A percentile compares a stretch with the other conserved stretches of the same genome.
Evolutionary conservation across 2,113 vertebrate genomes (phyloP).

Genomic region (Zosterops lateralis): DNA sequence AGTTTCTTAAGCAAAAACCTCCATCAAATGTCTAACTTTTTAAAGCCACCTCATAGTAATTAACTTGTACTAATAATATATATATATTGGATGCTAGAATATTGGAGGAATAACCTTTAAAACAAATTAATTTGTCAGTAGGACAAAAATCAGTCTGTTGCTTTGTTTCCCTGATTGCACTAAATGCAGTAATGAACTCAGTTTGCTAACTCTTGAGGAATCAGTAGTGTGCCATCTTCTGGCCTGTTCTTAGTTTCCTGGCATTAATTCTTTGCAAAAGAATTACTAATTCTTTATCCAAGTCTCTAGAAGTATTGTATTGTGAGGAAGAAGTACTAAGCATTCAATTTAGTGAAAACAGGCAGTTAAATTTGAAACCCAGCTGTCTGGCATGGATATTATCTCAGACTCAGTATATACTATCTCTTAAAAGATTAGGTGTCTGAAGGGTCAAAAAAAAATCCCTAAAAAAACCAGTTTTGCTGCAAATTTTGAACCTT

Average conservation of each 20-base stretch:
- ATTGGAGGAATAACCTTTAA: neutral
- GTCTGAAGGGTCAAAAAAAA: conserved; percentile 34
- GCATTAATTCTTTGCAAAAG: neutral
- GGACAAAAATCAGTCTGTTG: neutral
- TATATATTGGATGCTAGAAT: neutral
- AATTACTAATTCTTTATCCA: neutral
- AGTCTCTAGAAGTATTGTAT: neutral
- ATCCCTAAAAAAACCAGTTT: conserved; percentile 64
- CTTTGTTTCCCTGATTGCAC: neutral
- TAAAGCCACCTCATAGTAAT: neutral
- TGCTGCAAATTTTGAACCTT: conserved; percentile 37
- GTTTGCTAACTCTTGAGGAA: neutral
- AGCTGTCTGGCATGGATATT: neutral
- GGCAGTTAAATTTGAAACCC: neutral
- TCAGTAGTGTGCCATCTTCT: neutral
- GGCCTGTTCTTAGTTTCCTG: neutral
- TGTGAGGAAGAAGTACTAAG: neutral
- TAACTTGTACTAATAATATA: neutral
- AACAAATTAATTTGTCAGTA: neutral
- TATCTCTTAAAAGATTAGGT: neutral
- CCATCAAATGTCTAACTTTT: neutral
- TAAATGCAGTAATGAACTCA: neutral
- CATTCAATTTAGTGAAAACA: neutral
- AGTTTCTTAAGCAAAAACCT: neutral
- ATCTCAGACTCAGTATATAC: conserved; percentile 34